phyloP scores from a whole-genome alignment of 2,888 invertebrate genomes.

The Ophion slaviceki region DNA sequence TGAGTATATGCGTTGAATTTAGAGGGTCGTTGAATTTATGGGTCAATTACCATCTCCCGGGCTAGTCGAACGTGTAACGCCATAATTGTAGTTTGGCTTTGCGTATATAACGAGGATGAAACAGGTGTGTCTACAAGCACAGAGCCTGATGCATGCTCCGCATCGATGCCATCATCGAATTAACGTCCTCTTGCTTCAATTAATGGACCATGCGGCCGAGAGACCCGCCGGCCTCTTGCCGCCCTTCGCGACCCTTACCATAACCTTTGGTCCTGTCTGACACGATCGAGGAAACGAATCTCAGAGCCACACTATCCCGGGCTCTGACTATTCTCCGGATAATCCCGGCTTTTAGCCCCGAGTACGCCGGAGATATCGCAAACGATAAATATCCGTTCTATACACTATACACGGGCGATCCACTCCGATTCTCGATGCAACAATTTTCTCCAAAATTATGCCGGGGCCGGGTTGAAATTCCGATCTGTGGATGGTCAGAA shows the following conservation, averaged over 20 bases:
- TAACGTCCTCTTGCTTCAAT: constrained; percentile 60
- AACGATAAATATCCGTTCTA: not conserved
- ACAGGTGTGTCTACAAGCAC: constrained; percentile 34
- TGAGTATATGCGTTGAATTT: not conserved
- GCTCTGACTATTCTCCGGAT: constrained; percentile 1
- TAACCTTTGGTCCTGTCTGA: constrained; percentile 46
- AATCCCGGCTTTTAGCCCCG: not conserved
- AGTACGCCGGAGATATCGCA: not conserved
- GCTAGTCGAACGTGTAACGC: constrained; percentile 6
- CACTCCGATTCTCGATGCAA: not conserved
- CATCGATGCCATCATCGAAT: constrained; percentile 64
- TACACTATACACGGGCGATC: not conserved
- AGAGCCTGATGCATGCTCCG: constrained; percentile 43
- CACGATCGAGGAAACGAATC: constrained; percentile 39
- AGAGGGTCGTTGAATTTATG: not conserved
- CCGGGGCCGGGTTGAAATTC: not conserved
- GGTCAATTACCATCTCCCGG: not conserved
- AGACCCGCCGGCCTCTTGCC: constrained; percentile 11
- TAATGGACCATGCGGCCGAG: constrained; percentile 49
- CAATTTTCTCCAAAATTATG: not conserved
- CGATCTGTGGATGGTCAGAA: no score
- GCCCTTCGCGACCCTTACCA: constrained; percentile 42
- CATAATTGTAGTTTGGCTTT: constrained; percentile 46
- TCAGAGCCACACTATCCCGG: not conserved
- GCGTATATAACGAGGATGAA: constrained; percentile 28